phyloP scores from a whole-genome alignment of 2,888 invertebrate genomes.

The Gibbula magus region DNA sequence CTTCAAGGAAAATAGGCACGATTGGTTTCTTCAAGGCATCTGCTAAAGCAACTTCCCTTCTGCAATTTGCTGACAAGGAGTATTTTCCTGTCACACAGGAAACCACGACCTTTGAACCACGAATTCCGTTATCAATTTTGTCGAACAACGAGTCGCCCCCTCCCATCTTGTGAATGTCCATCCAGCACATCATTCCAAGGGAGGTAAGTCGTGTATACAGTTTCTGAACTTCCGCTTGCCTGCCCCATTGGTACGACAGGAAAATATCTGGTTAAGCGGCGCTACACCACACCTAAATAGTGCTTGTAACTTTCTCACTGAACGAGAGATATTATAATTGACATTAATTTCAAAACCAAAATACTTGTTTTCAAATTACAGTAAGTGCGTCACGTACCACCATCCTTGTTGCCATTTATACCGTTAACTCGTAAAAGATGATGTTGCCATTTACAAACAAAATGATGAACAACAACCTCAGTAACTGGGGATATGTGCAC shows the following conservation, averaged over 20 bases:
- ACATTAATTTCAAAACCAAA: too few species aligned
- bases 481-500: too few species aligned
- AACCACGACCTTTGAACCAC: constrained; percentile 65
- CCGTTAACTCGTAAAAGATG: too few species aligned
- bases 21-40: constrained; percentile 71
- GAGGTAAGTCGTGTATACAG: constrained; percentile 61
- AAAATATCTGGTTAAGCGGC: constrained; percentile 62
- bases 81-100: constrained; percentile 72
- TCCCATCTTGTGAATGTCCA: constrained; percentile 74
- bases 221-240: constrained; percentile 65
- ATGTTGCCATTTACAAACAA: too few species aligned
- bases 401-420: too few species aligned
- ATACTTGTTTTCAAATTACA: too few species aligned
- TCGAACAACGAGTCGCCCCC: constrained; percentile 73
- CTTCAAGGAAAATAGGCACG: constrained; percentile 68
- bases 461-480: too few species aligned
- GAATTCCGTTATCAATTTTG: constrained; percentile 70
- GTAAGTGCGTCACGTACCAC: too few species aligned
- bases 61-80: constrained; percentile 71
- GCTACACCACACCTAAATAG: too few species aligned
- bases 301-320: too few species aligned
- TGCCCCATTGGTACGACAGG: constrained; percentile 73
- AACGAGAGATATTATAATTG: too few species aligned
- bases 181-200: constrained; percentile 68
- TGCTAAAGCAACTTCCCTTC: constrained; percentile 69